These are phyloP conservation scores for Agonum fuliginosum DNA, from an alignment of 2,888 invertebrate genomes.

Conservation along the genomic window DNA sequence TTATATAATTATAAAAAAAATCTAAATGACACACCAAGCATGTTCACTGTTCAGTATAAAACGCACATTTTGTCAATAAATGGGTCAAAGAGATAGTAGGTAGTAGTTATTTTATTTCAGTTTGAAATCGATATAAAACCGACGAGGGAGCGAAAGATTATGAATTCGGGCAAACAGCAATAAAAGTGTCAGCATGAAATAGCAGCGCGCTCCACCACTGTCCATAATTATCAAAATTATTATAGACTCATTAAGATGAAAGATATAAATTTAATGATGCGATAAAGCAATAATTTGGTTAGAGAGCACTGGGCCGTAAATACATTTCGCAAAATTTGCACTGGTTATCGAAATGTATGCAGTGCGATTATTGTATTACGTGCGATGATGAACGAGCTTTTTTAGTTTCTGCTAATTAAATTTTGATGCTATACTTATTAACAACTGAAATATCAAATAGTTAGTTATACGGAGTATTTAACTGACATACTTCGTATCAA, in stretches of 20 bases:
- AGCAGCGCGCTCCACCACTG: conserved; percentile 17
- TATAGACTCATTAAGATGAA: conserved; percentile 53
- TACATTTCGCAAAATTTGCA: conserved; percentile 44
- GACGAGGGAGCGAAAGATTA: conserved; percentile 39
- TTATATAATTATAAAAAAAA: not conserved
- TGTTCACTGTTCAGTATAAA: not conserved
- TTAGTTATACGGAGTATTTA: not conserved
- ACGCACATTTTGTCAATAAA: conserved; percentile 12
- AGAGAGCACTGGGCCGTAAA: conserved; percentile 40
- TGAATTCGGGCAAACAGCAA: conserved; percentile 14
- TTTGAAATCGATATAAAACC: conserved; percentile 16
- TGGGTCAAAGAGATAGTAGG: conserved; percentile 17
- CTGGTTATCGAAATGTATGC: conserved; percentile 48
- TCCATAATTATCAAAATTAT: conserved; percentile 53
- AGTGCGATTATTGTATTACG: conserved; percentile 38
- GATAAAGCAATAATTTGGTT: conserved; percentile 54
- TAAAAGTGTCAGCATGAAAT: conserved; percentile 46
- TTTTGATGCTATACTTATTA: conserved; percentile 8
- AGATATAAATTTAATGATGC: conserved; percentile 58
- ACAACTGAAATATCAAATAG: not conserved
- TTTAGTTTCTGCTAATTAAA: conserved; percentile 11
- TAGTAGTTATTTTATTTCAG: not conserved
- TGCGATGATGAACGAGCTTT: conserved; percentile 14
- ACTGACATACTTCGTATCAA: conserved; percentile 9
- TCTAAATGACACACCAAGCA: not conserved